These are phyloP conservation scores for Cyrtorhinus lividipennis DNA, from an alignment of 1,140 invertebrate species.

Conservation along the genomic window DNA sequence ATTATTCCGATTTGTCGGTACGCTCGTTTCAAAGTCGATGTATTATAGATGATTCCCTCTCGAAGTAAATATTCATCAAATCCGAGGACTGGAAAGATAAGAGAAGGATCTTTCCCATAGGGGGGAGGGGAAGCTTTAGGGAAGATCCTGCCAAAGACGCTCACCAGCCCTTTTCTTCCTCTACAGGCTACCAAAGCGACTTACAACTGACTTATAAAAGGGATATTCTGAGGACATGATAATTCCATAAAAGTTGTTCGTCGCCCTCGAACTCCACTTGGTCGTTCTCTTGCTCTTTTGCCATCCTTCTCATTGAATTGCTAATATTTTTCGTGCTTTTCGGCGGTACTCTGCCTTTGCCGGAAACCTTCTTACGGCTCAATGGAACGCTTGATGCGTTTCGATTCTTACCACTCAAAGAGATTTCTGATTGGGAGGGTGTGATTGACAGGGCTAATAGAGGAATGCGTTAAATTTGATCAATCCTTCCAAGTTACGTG, in stretches of 20 bases:
- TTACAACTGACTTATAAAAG: background rate
- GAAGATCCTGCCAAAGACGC: background rate
- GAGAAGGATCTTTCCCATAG: too few relatives aligned
- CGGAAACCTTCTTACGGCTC: background rate
- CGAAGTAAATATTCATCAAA: background rate
- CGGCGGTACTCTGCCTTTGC: background rate
- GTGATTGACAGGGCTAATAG: too few relatives aligned
- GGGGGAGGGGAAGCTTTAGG: background rate
- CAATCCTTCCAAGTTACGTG: too few relatives aligned
- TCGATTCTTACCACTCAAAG: too few relatives aligned
- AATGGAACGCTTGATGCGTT: too few relatives aligned
- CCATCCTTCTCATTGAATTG: background rate
- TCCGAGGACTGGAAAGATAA: background rate
- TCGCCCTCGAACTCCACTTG: background rate
- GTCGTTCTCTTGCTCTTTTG: background rate
- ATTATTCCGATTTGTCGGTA: background rate
- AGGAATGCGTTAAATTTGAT: too few relatives aligned
- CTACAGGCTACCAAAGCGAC: too few relatives aligned
- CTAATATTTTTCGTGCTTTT: background rate
- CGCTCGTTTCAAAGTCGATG: background rate
- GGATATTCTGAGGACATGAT: background rate
- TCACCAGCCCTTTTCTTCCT: background rate
- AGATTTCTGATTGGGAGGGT: too few relatives aligned
- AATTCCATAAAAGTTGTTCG: background rate
- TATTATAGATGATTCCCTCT: background rate